Percentiles rank a stretch among this genome's conserved stretches.
Conservation (phyloP, 2,888 invertebrate genomes). For the Perizoma flavofasciatum region DNA sequence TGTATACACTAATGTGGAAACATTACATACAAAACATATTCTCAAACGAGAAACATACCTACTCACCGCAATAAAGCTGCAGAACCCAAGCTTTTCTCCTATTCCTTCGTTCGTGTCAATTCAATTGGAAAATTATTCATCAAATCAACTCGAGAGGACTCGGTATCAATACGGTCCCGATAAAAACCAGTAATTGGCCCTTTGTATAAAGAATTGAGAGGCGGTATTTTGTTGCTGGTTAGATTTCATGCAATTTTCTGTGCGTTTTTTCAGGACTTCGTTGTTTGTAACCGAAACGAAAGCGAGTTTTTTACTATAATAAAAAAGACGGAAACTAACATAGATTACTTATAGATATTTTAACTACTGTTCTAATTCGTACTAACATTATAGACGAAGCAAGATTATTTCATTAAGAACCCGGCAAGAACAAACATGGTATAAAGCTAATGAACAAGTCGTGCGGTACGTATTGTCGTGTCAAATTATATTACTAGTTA, state of each 20-base stretch:
- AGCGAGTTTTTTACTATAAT: no score
- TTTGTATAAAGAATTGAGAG: conserved; percentile 44
- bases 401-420: neutral
- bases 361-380: neutral
- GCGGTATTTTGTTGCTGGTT: conserved; percentile 9
- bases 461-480: neutral
- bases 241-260: neutral
- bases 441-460: conserved; percentile 8
- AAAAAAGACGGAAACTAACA: no score
- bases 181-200: conserved; percentile 67
- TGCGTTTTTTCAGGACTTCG: no score
- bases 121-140: conserved; percentile 71
- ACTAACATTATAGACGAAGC: no score
- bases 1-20: no score
- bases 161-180: conserved; percentile 43
- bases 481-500: no score
- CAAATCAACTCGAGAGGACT: conserved; percentile 59
- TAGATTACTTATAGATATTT: no score
- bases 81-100: conserved; percentile 13
- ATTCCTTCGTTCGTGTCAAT: conserved; percentile 45
- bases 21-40: neutral
- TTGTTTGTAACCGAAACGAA: no score
- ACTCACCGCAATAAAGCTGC: conserved; percentile 17
- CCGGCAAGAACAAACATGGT: conserved; percentile 6
- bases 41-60: neutral